Evolutionary conservation across 2,888 invertebrate species (phyloP), one percentile per base, ranked within the genome.

Genomic region (Nymphalis c-album): DNA sequence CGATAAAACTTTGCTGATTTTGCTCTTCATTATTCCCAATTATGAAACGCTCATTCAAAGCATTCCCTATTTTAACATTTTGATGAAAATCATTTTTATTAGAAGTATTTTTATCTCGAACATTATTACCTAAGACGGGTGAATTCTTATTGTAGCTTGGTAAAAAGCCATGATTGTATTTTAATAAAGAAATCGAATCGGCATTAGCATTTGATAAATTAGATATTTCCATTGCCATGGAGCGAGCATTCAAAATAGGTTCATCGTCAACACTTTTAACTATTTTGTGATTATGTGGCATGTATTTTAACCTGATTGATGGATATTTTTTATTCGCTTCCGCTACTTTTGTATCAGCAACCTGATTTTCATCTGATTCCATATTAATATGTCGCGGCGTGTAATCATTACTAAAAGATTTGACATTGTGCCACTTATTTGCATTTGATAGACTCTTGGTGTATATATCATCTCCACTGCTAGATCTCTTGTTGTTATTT

Each of bases 391-490:
- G 78, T 13, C 86, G 79, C 2, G 88, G 88, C 22, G 86, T 85
- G 60, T 84, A 86, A 65, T 87, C 84, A 68, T 88, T 88, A 72
- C 72, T 88, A 65, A 86, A 88, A 5, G 86, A 82, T 74, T 87
- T 88, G 1, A 88, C 82, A 72, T 90, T 89, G 71, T 89, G 89
- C 91, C 91, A 91, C 75, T 88, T 89, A 72, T 89, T 86, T 45
- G 73, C 79, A 63, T 75, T 77, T 26, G 83, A 77, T 70, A 89
- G 77, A 69, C 81, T 87, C 77, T 81, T 85, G 7, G 80, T 75
- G 70, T 87, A 86, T 72, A 85, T 80, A 22, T 85, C 79, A 59
- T 76, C 75, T 26, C 71, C 77, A 26, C 73, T 74, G 5, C 64
- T 50, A 2, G 60, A 63, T 62, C 75, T 75, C 6, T 76, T 75